Percentiles rank a stretch among this genome's conserved stretches.
Evolutionary conservation across 2,888 invertebrate species (phyloP).

Genomic region (Lissonota sp.): DNA sequence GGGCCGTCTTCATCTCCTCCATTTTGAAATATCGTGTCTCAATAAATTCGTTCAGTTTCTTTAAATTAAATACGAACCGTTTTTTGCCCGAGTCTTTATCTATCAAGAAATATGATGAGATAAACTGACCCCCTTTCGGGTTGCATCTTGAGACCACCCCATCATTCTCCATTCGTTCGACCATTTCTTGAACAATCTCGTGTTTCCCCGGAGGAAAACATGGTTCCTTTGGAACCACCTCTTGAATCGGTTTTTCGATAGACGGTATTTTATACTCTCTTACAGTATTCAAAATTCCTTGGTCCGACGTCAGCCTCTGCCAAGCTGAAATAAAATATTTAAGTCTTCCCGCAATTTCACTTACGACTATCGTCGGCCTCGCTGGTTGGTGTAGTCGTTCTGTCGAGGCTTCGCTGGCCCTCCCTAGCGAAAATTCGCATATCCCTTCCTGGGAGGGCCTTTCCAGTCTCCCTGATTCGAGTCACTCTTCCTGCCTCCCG

Average conservation of each 20-base stretch:
- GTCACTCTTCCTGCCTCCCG: not conserved
- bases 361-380: slow-evolving; percentile 18
- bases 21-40: not conserved
- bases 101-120: not conserved
- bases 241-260: not conserved
- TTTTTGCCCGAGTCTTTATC: not conserved
- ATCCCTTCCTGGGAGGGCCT: slow-evolving; percentile 17
- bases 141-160: not conserved
- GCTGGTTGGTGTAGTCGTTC: not conserved
- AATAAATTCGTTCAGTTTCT: not conserved
- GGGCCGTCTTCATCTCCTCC: not conserved
- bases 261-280: slow-evolving; percentile 45
- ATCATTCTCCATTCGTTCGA: not conserved
- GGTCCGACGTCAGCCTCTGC: slow-evolving; percentile 13
- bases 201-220: not conserved
- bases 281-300: slow-evolving; percentile 6
- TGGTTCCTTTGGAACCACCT: slow-evolving; percentile 1
- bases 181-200: not conserved
- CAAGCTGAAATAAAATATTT: slow-evolving; percentile 19
- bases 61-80: not conserved
- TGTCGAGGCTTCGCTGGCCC: slow-evolving; percentile 25
- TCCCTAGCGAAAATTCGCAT: slow-evolving; percentile 6
- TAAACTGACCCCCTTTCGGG: not conserved
- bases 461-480: slow-evolving; percentile 13
- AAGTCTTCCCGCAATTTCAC: slow-evolving; percentile 34